Percentiles rank a stretch among this genome's conserved stretches.
These are phyloP conservation scores for Subanguina moxae DNA, from an alignment of 1,140 invertebrate genomes.

Conservation along the genomic window DNA sequence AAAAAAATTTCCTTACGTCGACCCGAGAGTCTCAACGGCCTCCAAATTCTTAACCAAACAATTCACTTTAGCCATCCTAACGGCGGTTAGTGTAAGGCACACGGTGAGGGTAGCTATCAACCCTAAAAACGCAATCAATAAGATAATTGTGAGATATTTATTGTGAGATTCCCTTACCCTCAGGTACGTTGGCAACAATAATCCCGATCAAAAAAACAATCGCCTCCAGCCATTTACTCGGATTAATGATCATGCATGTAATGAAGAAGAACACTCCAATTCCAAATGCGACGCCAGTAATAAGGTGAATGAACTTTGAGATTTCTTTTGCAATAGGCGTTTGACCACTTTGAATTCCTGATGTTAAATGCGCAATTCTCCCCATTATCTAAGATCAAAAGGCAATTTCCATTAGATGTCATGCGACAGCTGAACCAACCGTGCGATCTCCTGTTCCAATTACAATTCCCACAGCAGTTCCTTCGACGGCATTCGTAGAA, in stretches of 20 bases:
- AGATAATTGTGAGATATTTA: no score
- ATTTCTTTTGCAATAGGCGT: conserved; percentile 60
- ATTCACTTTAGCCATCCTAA: conserved; percentile 53
- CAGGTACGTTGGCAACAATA: conserved; percentile 56
- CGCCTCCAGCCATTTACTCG: conserved; percentile 48
- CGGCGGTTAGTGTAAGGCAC: conserved; percentile 47
- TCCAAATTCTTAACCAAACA: conserved; percentile 56
- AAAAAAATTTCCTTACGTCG: conserved; percentile 32
- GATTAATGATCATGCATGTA: conserved; percentile 60
- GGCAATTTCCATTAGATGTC: no score
- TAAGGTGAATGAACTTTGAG: conserved; percentile 60
- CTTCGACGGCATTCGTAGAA: conserved; percentile 63
- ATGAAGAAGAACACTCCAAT: conserved; percentile 62
- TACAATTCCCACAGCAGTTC: conserved; percentile 68
- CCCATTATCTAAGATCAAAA: conserved; percentile 64
- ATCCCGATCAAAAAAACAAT: conserved; percentile 57
- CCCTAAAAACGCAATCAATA: conserved; percentile 31
- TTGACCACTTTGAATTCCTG: conserved; percentile 61
- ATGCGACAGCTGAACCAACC: no score
- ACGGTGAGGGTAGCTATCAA: conserved; percentile 52
- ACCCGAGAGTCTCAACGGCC: conserved; percentile 55
- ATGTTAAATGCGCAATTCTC: conserved; percentile 63
- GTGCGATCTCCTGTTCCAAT: conserved; percentile 95
- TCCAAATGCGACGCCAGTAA: conserved; percentile 66
- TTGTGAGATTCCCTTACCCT: conserved; percentile 38